Evolutionary conservation across 2,113 vertebrate genomes (phyloP), one percentile per base, ranked within the genome.

Genomic region (Candoia aspera): DNA sequence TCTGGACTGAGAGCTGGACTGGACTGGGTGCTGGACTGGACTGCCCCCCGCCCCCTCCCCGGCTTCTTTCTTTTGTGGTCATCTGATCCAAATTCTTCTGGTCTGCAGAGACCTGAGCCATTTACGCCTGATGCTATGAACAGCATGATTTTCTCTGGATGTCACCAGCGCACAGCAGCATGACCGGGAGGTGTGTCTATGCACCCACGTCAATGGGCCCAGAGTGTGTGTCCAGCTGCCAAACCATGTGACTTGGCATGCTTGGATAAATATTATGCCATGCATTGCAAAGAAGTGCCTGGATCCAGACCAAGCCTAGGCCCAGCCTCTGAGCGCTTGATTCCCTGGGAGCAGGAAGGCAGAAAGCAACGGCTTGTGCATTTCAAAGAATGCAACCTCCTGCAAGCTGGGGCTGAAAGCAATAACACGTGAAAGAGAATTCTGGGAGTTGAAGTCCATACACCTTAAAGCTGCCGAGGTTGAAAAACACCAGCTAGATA

Each of bases 101-200:
- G 58, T 84, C 87, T 23, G 87, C 84, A 89, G 87, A 89, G 57
- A 89, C n/a, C 2, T 37, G 83, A 42, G 13, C 92, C 68, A 59
- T 83, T 94, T 57, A 92, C 91, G 88, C 54, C 26, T 19, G 17
- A 86, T 94, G 85, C 83, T 90, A 53, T 93, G 93, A 92, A 90
- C 94, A 90, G 49, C 88, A 86, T 90, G 87, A 89, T 49, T 53
- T 93, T 90, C 94, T 93, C 93, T 85, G 94, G 90, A 95, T 2
- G 84, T 59, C 93, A 93, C 57, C 88, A 94, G 92, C 95, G 58
- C n/a, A 13, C 13, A 89, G 46, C 59, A 62, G 0, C 53, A 88
- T 94, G 94, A 90, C 93, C 91, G 91, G 91, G 92, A 95, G 94
- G 90, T 88, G 92, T 94, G 92, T 84, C 91, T 86, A 73, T 23